Base-by-base conservation (phyloP, 2,888 invertebrate genomes). In the Ceratothoa steindachneri region DNA sequence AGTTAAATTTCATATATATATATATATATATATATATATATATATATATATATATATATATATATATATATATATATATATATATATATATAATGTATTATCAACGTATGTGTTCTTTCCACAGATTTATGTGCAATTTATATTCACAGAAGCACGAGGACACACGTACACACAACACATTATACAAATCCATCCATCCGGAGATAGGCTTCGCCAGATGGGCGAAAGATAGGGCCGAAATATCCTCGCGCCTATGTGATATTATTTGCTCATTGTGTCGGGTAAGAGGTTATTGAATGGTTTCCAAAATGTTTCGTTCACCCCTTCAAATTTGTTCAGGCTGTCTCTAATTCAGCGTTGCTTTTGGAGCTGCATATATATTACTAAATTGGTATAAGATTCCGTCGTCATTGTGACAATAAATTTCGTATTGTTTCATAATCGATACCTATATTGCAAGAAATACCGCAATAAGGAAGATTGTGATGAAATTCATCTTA, bases 221-320 rank as follows among this genome's bases (percentile, higher is more conserved):
- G 60, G 60, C 60, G 60, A 60, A 60, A 60, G 60, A 60, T 60
- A 60, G 60, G 60, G 24, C 60, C n/a, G 27, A n/a, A 60, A 60
- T 60, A 60, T 60, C 69, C 75, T 72, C 30, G 69, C 75, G 75
- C 75, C 75, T 75, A 68, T 75, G 75, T 72, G 72, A 75, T 75
- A 75, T 75, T 75, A 75, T 75, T 75, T 75, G 75, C 75, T 75
- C 75, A 75, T 75, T 75, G 75, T 75, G 75, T 75, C 66, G 65
- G 60, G 60, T 60, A 60, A 60, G 60, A 60, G 60, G 60, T 60
- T 60, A 60, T 60, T 60, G 60, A 60, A 60, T 60, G 22, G 60
- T 60, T 60, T 24, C 27, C 60, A 60, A n/a, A 24, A 24, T 60
- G 60, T 60, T 60, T 60, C 60, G 60, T 24, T 60, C 60, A 24